Evolutionary conservation across 2,888 invertebrate species (phyloP).

Genomic region (Drosophila meridionalis): DNA sequence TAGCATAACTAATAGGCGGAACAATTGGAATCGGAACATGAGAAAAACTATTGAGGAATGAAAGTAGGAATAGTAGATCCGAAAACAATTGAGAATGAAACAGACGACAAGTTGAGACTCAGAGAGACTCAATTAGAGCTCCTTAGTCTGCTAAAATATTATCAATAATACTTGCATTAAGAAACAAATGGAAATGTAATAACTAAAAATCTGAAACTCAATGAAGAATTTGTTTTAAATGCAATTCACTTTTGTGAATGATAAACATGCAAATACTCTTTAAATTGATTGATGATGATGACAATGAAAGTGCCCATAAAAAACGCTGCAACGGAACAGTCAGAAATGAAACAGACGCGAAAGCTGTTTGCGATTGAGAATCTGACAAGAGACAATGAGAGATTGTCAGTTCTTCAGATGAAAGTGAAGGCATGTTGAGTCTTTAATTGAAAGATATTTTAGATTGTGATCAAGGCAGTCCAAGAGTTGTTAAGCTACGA

Average conservation of each 20-base stretch:
- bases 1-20: not conserved
- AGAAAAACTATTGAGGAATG: not conserved
- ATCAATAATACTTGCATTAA: too few relatives aligned
- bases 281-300: not conserved
- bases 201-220: not conserved
- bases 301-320: not conserved
- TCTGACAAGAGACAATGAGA: not conserved
- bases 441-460: not conserved
- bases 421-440: not conserved
- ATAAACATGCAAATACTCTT: not conserved
- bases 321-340: not conserved
- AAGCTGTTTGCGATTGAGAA: not conserved
- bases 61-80: not conserved
- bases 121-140: not conserved
- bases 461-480: not conserved
- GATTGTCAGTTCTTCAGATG: too few relatives aligned
- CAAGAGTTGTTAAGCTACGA: not conserved
- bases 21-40: not conserved
- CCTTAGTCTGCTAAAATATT: not conserved
- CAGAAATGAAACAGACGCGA: not conserved
- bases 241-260: not conserved
- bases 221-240: not conserved
- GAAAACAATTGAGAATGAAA: too few relatives aligned
- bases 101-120: not conserved
- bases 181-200: not conserved